Conservation (phyloP, 1,140 invertebrate genomes). For the Lepidurus apus region DNA sequence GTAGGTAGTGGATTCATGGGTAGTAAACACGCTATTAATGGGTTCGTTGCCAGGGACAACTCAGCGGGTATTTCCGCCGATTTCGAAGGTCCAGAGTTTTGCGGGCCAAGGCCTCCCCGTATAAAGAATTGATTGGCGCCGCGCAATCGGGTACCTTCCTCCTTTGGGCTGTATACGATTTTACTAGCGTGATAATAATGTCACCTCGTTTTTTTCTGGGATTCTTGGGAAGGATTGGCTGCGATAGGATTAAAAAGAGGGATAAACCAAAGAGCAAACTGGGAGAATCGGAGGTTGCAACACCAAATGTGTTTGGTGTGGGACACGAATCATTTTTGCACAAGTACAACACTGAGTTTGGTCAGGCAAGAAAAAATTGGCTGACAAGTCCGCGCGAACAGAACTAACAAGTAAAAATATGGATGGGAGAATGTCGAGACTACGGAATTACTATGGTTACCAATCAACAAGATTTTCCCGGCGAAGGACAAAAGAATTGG, state of each 20-base stretch:
- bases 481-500: background rate
- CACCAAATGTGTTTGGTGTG: background rate
- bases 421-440: slow-evolving; percentile 10
- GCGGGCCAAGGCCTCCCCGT: background rate
- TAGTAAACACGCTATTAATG: background rate
- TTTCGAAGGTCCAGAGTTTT: background rate
- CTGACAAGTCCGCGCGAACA: slow-evolving; percentile 1
- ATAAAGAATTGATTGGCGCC: background rate
- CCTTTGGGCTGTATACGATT: background rate
- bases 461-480: background rate
- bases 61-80: background rate
- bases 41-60: background rate
- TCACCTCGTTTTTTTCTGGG: background rate
- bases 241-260: background rate
- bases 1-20: background rate
- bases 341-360: background rate
- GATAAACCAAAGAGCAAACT: background rate
- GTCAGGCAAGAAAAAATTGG: background rate
- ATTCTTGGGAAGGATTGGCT: background rate
- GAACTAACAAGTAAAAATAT: slow-evolving; percentile 11
- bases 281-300: background rate
- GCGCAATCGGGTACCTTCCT: background rate
- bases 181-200: background rate
- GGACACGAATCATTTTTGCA: background rate
- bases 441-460: slow-evolving; percentile 22